Evolutionary conservation across 2,797 vertebrate genomes (phyloP).

Genomic region (Rhinella marina): DNA sequence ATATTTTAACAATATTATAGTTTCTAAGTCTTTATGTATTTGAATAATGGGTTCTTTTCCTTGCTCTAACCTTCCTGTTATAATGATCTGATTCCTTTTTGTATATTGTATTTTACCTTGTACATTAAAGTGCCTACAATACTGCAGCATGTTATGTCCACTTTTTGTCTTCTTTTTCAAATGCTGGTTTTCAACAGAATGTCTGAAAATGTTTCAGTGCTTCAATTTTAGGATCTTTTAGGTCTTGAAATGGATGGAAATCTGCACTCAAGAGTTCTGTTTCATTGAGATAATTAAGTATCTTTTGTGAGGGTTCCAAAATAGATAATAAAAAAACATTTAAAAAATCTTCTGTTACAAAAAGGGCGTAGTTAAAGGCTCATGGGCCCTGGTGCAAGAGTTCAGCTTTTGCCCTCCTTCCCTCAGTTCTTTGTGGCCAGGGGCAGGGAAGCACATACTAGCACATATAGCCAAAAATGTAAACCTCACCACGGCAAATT

Average conservation of each 20-base stretch:
- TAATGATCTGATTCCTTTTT: slow-evolving; percentile 24
- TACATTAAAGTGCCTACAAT: slow-evolving; percentile 1
- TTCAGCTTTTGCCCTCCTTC: no score
- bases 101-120: slow-evolving; percentile 15
- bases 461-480: no score
- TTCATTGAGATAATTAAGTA: not conserved
- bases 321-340: not conserved
- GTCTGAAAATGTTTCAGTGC: not conserved
- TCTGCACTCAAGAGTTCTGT: not conserved
- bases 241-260: not conserved
- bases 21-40: not conserved
- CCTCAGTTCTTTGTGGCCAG: no score
- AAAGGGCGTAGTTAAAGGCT: no score
- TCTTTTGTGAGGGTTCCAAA: not conserved
- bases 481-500: no score
- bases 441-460: no score
- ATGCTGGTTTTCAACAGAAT: not conserved
- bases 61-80: not conserved
- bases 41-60: slow-evolving; percentile 9
- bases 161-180: not conserved
- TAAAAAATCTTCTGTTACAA: not conserved
- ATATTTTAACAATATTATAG: slow-evolving; percentile 7
- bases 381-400: no score
- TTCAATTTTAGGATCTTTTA: not conserved
- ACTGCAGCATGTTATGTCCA: not conserved